phyloP scores from a whole-genome alignment of 2,888 invertebrate species.

The Entomobrya multifasciata region DNA sequence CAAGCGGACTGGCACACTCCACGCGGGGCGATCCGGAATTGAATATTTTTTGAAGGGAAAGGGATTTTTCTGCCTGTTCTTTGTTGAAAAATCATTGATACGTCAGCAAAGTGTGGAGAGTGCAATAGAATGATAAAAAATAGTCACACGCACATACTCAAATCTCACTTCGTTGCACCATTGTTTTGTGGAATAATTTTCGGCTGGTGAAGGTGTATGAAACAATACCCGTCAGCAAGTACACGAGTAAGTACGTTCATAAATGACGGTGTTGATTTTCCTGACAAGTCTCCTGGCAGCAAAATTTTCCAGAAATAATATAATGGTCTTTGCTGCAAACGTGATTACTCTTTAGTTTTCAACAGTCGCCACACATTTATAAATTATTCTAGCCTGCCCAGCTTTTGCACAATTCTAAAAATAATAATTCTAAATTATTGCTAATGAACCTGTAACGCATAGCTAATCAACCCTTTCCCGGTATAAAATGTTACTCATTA shows the following conservation, averaged over 20 bases:
- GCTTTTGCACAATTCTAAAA: too few relatives aligned
- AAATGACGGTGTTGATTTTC: too few relatives aligned
- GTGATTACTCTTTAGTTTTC: too few relatives aligned
- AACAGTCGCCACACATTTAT: too few relatives aligned
- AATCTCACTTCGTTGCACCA: not conserved
- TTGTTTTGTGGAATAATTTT: constrained; percentile 2
- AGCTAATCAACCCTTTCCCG: not conserved
- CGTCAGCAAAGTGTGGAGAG: not conserved
- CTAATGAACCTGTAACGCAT: not conserved
- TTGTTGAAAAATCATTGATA: not conserved
- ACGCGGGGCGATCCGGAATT: not conserved
- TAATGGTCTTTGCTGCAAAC: too few relatives aligned
- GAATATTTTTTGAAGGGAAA: not conserved
- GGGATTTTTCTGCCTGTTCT: too few relatives aligned
- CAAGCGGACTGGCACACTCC: constrained; percentile 36
- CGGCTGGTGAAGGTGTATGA: not conserved
- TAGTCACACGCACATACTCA: not conserved
- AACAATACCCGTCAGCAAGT: not conserved
- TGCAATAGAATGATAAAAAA: constrained; percentile 2
- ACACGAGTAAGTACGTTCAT: not conserved
- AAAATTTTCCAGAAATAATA: too few relatives aligned
- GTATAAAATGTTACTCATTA: not conserved
- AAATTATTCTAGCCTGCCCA: too few relatives aligned
- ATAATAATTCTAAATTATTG: not conserved
- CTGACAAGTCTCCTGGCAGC: not conserved